Evolutionary conservation across 1,140 invertebrate genomes (phyloP).

Genomic region (Diuraphis noxia): DNA sequence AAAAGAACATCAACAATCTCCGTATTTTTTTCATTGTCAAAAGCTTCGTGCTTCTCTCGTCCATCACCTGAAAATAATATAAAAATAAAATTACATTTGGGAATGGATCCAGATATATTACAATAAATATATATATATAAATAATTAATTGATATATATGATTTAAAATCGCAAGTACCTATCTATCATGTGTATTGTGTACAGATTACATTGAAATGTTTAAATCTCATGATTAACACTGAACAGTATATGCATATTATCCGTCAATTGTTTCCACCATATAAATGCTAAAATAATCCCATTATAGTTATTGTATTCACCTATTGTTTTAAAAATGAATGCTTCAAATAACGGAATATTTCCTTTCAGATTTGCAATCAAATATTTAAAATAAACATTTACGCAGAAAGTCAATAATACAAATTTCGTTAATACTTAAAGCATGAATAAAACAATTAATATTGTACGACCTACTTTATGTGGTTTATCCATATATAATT

Average conservation of each 20-base stretch:
- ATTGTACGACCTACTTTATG: not conserved
- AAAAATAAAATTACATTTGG: not conserved
- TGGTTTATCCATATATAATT: not conserved
- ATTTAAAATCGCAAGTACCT: not conserved
- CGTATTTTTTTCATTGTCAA: slow-evolving; percentile 59
- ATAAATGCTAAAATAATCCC: not conserved
- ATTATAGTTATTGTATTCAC: not conserved
- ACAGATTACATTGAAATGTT: not conserved
- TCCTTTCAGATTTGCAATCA: not conserved
- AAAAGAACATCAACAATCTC: slow-evolving; percentile 81
- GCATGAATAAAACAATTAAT: not conserved
- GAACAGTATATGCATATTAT: not conserved
- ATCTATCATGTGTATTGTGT: no score
- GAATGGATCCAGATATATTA: not conserved
- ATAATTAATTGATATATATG: not conserved
- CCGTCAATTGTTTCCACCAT: not conserved
- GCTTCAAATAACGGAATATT: not conserved
- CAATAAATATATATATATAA: not conserved
- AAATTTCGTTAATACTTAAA: not conserved
- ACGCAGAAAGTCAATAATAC: not conserved
- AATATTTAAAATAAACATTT: not conserved
- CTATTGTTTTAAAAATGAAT: not conserved
- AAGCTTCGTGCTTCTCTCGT: slow-evolving; percentile 3
- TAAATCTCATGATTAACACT: not conserved
- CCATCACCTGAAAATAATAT: slow-evolving; percentile 17